Evolutionary conservation across 2,888 invertebrate genomes (phyloP), one percentile per base, ranked within the genome.

Genomic region (Acanthoscelides obtectus): DNA sequence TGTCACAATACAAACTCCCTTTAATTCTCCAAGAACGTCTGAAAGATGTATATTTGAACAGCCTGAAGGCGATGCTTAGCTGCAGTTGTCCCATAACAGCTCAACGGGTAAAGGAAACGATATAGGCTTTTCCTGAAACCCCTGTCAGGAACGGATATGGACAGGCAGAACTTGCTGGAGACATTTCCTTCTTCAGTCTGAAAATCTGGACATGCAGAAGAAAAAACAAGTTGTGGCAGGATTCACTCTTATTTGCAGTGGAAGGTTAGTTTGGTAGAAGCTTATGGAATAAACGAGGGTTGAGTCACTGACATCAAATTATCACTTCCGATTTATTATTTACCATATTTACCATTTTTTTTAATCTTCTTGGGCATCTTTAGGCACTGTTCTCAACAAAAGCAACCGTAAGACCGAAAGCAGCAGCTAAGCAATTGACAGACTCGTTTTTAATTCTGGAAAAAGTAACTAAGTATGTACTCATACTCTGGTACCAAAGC

Each of bases 1-100:
- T 81, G 22, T 77, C 82, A 12, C 81, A 83, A 1, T 75, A 74
- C 68, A 77, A 80, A 74, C 19, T 66, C 12, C 72, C 73, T 6
- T 17, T 20, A 3, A 65, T 72, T 64, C 20, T 73, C 21, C 73
- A 79, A 0, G 73, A 77, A 8, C 73, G 65, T 20, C 66, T 67
- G 20, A 64, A 66, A 19, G 19, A 69, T 64, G 70, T 70, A 25
- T 69, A 73, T 45, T n/a, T 63, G 0, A 67, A 65, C 20, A 75
- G 72, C 65, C 64, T 76, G 22, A 45, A 72, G 19, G 2, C 21
- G 0, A 22, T 75, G n/a, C 5, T 69, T 6, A 70, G 45, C 0
- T 75, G 76, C 17, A 66, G 74, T 6, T 70, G 70, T 66, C 3
- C 67, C n/a, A 74, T 76, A 8, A 22, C 70, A 2, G 27, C 45